These are phyloP conservation scores for Hoplostethus atlanticus DNA, from an alignment of 2,797 vertebrate species.

Conservation along the genomic window DNA sequence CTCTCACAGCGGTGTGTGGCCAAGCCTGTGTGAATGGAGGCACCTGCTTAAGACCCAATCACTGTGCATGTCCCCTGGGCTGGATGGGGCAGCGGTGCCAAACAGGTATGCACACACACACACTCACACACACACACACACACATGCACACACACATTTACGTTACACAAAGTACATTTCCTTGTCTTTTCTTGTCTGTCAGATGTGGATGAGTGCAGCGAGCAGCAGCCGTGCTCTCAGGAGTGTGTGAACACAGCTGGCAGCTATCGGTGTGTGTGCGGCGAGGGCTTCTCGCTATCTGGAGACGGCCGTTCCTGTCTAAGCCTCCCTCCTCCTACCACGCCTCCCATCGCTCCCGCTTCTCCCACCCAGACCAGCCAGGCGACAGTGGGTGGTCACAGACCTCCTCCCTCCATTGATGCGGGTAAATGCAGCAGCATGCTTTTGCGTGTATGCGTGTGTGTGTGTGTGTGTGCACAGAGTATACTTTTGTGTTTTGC, in stretches of 20 bases:
- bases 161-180: no score
- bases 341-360: constrained; percentile 36
- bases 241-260: constrained; percentile 88
- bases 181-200: constrained; percentile 35
- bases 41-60: constrained; percentile 85
- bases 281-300: constrained; percentile 81
- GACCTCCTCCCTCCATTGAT: constrained; percentile 19
- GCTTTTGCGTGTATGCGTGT: neutral
- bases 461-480: neutral
- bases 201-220: constrained; percentile 92
- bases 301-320: constrained; percentile 78
- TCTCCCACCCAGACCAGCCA: constrained; percentile 49
- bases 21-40: constrained; percentile 89
- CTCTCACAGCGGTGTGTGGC: constrained; percentile 86
- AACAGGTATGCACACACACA: constrained; percentile 83
- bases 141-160: neutral
- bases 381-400: constrained; percentile 56
- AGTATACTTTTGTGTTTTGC: constrained; percentile 15
- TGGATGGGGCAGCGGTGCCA: constrained; percentile 90
- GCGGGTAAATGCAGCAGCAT: constrained; percentile 68
- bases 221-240: constrained; percentile 82
- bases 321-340: constrained; percentile 44
- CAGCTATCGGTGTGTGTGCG: constrained; percentile 88
- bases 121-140: constrained; percentile 14
- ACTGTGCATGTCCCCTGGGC: constrained; percentile 85